phyloP scores from a whole-genome alignment of 2,113 vertebrate species.

The Cheilinus undulatus region DNA sequence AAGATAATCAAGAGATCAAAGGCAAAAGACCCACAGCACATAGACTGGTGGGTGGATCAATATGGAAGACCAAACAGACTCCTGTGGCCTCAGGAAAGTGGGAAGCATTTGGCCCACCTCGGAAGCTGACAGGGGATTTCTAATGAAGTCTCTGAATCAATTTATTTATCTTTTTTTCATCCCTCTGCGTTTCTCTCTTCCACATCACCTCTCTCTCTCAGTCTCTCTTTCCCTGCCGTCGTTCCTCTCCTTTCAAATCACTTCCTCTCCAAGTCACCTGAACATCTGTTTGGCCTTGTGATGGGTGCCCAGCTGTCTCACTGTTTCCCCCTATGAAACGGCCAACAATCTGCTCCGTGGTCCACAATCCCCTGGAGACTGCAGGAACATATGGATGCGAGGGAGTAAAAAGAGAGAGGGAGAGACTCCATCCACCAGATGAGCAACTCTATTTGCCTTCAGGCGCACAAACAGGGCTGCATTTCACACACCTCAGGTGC shows the following conservation, averaged over 20 bases:
- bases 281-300: constrained; percentile 78
- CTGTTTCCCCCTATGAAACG: constrained; percentile 65
- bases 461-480: constrained; percentile 55
- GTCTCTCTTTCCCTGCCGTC: not conserved
- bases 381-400: constrained; percentile 66
- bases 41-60: constrained; percentile 45
- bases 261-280: constrained; percentile 70
- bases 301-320: constrained; percentile 77
- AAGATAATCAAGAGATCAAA: constrained; percentile 76
- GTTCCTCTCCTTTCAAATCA: constrained; percentile 39
- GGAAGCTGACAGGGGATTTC: constrained; percentile 35
- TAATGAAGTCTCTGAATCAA: constrained; percentile 63
- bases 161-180: constrained; percentile 35
- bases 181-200: constrained; percentile 22
- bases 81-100: constrained; percentile 35
- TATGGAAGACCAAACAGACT: constrained; percentile 50
- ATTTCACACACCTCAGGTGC: constrained; percentile 57
- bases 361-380: constrained; percentile 60
- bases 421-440: constrained; percentile 53
- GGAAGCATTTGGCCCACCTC: constrained; percentile 40
- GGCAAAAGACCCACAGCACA: constrained; percentile 59
- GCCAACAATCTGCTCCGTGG: constrained; percentile 77
- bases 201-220: constrained; percentile 24
- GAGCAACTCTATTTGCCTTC: constrained; percentile 66
- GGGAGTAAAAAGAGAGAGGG: constrained; percentile 23